Evolutionary conservation across 2,797 vertebrate genomes (phyloP).

Genomic region (Megalops cyprinoides): DNA sequence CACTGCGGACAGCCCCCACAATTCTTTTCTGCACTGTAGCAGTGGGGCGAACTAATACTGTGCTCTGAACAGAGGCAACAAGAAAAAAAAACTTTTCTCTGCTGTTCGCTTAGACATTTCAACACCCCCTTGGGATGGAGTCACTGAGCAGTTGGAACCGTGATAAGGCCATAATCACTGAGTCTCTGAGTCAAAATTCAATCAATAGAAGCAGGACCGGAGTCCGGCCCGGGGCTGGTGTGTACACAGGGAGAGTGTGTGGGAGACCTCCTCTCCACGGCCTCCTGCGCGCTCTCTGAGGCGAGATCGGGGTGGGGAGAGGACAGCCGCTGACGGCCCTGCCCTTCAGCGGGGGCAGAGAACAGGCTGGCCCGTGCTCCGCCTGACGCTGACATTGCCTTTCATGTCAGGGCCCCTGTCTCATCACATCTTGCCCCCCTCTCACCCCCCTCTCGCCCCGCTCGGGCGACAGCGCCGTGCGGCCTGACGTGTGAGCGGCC

Average conservation of each 20-base stretch:
- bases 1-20: not conserved
- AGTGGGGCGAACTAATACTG: not conserved
- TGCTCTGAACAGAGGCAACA: not conserved
- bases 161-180: constrained; percentile 6
- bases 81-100: not conserved
- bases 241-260: not conserved
- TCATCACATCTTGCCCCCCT: constrained; percentile 75
- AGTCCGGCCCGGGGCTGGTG: not conserved
- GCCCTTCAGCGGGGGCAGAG: not conserved
- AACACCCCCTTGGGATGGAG: not conserved
- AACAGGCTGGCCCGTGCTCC: constrained; percentile 45
- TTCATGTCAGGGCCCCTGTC: constrained; percentile 77
- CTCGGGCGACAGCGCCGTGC: constrained; percentile 69
- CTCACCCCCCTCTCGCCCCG: constrained; percentile 50
- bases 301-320: not conserved
- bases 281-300: no score
- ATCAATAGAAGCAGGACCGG: not conserved
- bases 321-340: not conserved
- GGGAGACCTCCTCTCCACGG: not conserved
- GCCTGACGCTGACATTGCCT: constrained; percentile 75
- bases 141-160: not conserved
- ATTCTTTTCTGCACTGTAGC: not conserved
- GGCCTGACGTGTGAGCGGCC: constrained; percentile 74
- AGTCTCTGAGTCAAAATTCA: constrained; percentile 3
- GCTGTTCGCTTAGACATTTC: not conserved